These are phyloP conservation scores for Trichomycterus rosablanca DNA, from an alignment of 2,113 vertebrate species.

Conservation along the genomic window DNA sequence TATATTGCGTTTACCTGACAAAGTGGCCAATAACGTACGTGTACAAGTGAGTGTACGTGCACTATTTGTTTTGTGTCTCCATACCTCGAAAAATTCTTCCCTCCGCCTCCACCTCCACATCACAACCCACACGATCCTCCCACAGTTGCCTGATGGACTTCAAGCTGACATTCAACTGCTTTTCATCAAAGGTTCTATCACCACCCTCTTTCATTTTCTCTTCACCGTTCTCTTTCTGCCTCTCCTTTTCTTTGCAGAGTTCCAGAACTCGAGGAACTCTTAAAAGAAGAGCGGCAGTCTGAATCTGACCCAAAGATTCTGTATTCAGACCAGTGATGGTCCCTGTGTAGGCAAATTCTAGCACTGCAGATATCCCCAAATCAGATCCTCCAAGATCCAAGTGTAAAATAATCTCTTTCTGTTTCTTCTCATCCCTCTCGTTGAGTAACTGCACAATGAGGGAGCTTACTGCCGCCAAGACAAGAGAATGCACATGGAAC, in stretches of 20 bases:
- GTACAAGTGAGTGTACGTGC: too few relatives aligned
- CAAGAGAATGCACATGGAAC: slow-evolving; percentile 57
- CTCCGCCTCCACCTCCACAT: slow-evolving; percentile 69
- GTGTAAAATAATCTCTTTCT: slow-evolving; percentile 15
- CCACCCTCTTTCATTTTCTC: not conserved
- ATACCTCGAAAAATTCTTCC: slow-evolving; percentile 66
- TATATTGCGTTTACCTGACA: too few relatives aligned
- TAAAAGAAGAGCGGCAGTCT: slow-evolving; percentile 59
- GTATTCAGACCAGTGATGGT: slow-evolving; percentile 43
- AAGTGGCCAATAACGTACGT: too few relatives aligned
- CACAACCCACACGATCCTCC: slow-evolving; percentile 70
- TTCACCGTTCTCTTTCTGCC: not conserved
- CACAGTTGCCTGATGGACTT: slow-evolving; percentile 64
- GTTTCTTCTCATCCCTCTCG: not conserved
- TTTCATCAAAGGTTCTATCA: slow-evolving; percentile 49
- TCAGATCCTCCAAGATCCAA: slow-evolving; percentile 35
- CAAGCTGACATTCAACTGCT: slow-evolving; percentile 66
- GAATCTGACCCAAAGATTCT: slow-evolving; percentile 49
- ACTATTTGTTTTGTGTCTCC: slow-evolving; percentile 23
- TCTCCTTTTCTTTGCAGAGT: slow-evolving; percentile 47
- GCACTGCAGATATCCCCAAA: slow-evolving; percentile 65
- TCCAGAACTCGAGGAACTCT: slow-evolving; percentile 64
- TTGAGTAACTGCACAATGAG: slow-evolving; percentile 45
- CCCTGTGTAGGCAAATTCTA: slow-evolving; percentile 82
- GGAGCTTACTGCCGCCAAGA: slow-evolving; percentile 71